phyloP scores from a whole-genome alignment of 2,888 invertebrate genomes.

The Diarsia brunnea region DNA sequence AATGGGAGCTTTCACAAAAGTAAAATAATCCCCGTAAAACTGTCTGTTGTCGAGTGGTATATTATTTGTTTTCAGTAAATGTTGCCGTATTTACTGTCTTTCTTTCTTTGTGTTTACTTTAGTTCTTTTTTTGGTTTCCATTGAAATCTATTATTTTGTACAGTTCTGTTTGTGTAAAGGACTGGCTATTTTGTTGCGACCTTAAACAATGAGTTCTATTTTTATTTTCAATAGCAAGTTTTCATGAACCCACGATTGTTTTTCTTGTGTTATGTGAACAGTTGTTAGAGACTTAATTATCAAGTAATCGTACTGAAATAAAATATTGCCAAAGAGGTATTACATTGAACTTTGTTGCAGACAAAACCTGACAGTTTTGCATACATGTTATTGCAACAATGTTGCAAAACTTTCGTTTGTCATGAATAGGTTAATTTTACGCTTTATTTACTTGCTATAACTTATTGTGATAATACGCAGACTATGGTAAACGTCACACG shows the following conservation, averaged over 20 bases:
- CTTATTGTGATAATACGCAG: neutral
- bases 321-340: neutral
- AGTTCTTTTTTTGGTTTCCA: neutral
- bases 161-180: neutral
- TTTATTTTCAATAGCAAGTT: neutral
- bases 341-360: neutral
- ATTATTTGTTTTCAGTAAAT: conserved; percentile 14
- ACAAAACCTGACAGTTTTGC: neutral
- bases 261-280: neutral
- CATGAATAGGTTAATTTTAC: neutral
- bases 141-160: conserved; percentile 2
- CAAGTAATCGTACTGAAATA: neutral
- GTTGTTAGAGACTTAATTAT: too few species aligned
- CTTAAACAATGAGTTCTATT: neutral
- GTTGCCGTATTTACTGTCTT: neutral
- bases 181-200: conserved; percentile 1
- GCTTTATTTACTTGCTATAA: neutral
- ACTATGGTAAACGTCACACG: neutral
- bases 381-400: neutral
- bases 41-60: conserved; percentile 3
- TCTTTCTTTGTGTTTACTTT: neutral
- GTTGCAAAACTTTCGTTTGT: neutral
- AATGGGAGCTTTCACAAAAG: conserved; percentile 25
- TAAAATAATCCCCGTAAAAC: conserved; percentile 10
- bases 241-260: neutral